phyloP scores from a whole-genome alignment of 1,140 invertebrate genomes.

The Cherax quadricarinatus region DNA sequence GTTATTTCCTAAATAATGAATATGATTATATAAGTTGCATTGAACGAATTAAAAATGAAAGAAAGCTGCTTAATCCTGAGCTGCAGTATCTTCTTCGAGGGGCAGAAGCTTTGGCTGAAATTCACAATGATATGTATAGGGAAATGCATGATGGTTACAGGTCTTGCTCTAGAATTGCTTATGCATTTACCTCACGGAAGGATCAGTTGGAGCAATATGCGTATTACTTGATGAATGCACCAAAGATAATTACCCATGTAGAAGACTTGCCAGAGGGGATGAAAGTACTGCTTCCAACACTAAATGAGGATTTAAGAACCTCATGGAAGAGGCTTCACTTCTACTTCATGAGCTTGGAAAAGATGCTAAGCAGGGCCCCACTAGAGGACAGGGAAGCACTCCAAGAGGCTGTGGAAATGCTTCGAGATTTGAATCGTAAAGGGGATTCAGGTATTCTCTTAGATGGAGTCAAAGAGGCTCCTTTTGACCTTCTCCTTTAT shows the following conservation, averaged over 20 bases:
- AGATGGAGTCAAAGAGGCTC: not conserved
- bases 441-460: slow-evolving; percentile 41
- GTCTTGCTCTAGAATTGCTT: slow-evolving; percentile 7
- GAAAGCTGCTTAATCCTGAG: slow-evolving; percentile 4
- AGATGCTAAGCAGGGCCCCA: not conserved
- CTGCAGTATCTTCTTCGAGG: slow-evolving; percentile 25
- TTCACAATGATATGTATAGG: slow-evolving; percentile 17
- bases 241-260: not conserved
- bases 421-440: not conserved
- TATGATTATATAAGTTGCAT: slow-evolving; percentile 7
- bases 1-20: slow-evolving; percentile 17
- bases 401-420: not conserved
- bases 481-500: slow-evolving; percentile 16
- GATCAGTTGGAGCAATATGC: slow-evolving; percentile 17
- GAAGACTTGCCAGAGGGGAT: slow-evolving; percentile 5
- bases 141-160: not conserved
- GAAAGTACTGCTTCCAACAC: not conserved
- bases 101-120: not conserved
- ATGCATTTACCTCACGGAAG: slow-evolving; percentile 5
- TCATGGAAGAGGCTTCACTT: slow-evolving; percentile 38
- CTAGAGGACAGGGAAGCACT: not conserved
- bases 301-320: not conserved
- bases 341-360: slow-evolving; percentile 46
- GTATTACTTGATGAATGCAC: slow-evolving; percentile 47
- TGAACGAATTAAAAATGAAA: not conserved